Evolutionary conservation across 2,888 invertebrate species (phyloP).

Genomic region (Nemotelus pantherinus): DNA sequence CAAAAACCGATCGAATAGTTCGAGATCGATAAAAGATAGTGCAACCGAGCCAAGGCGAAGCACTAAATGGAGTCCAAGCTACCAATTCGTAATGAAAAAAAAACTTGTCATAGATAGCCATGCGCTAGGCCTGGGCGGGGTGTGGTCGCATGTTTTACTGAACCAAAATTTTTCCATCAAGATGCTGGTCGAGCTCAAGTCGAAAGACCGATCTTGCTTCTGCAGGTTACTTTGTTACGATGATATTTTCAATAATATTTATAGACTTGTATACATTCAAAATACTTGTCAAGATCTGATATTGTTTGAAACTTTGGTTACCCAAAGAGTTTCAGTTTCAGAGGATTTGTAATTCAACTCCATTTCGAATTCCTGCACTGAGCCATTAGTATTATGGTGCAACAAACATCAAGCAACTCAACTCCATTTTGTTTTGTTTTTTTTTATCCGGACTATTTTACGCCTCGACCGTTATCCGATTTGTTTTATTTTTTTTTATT

Average conservation of each 20-base stretch:
- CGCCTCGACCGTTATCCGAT: conserved; percentile 22
- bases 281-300: no score
- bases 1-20: background rate
- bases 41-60: conserved; percentile 6
- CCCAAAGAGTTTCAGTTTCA: no score
- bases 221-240: background rate
- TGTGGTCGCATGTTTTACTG: conserved; percentile 10
- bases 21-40: conserved; percentile 29
- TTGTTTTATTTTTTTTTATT: background rate
- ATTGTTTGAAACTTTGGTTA: no score
- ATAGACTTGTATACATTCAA: no score
- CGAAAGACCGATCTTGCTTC: conserved; percentile 2
- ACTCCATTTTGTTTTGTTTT: background rate
- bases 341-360: no score
- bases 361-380: no score
- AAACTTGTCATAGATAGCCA: conserved; percentile 34
- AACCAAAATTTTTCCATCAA: conserved; percentile 28
- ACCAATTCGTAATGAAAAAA: conserved; percentile 1
- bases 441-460: conserved; percentile 4
- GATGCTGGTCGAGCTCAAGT: background rate
- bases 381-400: no score
- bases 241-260: background rate
- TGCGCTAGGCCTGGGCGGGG: conserved; percentile 33
- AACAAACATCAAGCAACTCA: background rate
- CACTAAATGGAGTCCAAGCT: background rate